phyloP scores from a whole-genome alignment of 2,113 vertebrate genomes.

The Nasalis larvatus region DNA sequence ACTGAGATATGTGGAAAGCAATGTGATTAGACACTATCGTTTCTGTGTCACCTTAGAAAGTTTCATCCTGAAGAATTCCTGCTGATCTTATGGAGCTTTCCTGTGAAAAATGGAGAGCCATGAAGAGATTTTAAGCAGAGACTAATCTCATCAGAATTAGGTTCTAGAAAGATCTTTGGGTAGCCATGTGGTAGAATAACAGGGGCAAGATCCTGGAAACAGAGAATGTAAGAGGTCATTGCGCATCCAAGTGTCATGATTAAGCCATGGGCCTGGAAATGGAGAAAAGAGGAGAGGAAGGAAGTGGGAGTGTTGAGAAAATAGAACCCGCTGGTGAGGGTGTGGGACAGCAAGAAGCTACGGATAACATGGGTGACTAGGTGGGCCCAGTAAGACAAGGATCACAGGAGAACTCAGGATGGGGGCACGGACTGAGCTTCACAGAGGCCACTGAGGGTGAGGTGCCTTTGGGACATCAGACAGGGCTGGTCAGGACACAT shows the following conservation, averaged over 20 bases:
- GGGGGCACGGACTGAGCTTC: not conserved
- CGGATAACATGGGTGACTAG: rapidly evolving
- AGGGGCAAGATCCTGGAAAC: too few relatives aligned
- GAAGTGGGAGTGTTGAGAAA: not conserved
- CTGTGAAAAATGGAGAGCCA: not conserved
- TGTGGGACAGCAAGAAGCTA: rapidly evolving
- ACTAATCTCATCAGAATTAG: not conserved
- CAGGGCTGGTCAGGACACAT: not conserved
- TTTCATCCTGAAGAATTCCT: not conserved
- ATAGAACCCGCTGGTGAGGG: rapidly evolving
- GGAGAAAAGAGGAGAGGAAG: not conserved
- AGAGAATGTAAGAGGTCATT: too few relatives aligned
- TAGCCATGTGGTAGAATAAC: not conserved
- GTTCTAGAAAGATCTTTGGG: not conserved
- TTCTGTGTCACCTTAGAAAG: not conserved
- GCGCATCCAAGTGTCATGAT: too few relatives aligned
- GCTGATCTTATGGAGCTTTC: not conserved
- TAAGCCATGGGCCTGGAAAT: too few relatives aligned
- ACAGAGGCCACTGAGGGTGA: too few relatives aligned
- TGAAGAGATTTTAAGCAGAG: not conserved
- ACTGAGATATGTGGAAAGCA: not conserved
- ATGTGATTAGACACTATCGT: rapidly evolving
- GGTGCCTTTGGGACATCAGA: too few relatives aligned
- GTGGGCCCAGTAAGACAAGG: not conserved
- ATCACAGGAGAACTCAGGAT: not conserved